Percentiles rank a stretch among this genome's conserved stretches.
These are phyloP conservation scores for Zaprionus capensis DNA, from an alignment of 1,140 invertebrate species.

Conservation along the genomic window DNA sequence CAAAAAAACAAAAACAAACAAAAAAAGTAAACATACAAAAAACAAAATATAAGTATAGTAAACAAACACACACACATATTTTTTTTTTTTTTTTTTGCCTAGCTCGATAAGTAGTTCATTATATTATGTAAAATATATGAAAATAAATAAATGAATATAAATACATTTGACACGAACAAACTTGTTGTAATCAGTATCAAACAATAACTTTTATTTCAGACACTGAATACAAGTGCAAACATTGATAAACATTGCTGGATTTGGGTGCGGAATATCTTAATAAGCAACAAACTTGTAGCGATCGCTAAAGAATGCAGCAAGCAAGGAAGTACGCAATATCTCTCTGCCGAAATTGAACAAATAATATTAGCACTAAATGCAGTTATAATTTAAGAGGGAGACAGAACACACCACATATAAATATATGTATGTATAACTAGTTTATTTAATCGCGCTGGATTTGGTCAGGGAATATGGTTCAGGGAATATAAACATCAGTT, in stretches of 20 bases:
- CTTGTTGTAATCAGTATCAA: not conserved
- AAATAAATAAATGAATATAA: constrained; percentile 81
- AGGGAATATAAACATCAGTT: not conserved
- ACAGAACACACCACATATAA: not conserved
- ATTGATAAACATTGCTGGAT: not conserved
- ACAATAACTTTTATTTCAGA: not conserved
- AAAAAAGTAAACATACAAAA: constrained; percentile 40
- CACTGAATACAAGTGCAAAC: not conserved
- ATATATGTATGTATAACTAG: not conserved
- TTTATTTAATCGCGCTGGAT: constrained; percentile 13
- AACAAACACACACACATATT: constrained; percentile 39
- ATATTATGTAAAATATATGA: constrained; percentile 79
- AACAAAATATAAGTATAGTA: constrained; percentile 46
- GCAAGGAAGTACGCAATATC: not conserved
- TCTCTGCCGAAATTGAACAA: not conserved
- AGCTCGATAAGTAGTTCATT: constrained; percentile 77
- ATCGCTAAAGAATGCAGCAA: not conserved
- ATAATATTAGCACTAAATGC: not conserved
- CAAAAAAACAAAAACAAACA: constrained; percentile 22
- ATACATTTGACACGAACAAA: constrained; percentile 44
- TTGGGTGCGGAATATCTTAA: not conserved
- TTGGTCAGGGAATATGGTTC: constrained; percentile 3
- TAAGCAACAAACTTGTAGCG: not conserved
- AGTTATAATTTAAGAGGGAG: not conserved
- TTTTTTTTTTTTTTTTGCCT: constrained; percentile 69